Evolutionary conservation across 2,113 vertebrate species (phyloP), one percentile per base, ranked within the genome.

Genomic region (Cacatua alba): DNA sequence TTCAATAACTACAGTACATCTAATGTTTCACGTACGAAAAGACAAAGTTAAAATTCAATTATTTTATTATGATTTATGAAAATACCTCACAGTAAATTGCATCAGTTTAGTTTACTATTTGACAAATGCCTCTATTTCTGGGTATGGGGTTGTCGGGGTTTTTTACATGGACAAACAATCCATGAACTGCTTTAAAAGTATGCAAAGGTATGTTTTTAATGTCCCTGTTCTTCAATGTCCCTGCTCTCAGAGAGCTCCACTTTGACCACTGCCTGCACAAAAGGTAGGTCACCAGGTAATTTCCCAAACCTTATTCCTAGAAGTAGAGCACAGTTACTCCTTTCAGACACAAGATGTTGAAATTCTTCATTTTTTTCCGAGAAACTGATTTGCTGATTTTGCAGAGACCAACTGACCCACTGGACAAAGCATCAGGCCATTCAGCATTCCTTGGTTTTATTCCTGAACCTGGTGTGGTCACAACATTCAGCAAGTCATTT

Each of bases 391-490:
- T 39, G 13, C 57, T 68, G 52, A 53, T 88, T 93, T 95, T 3
- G 0, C 46, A 82, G 62, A 65, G 53, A 87, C 11, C 72, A 59
- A 17, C 31, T 29, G 29, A n/a, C 41, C 16, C 53, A 20, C 13
- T 69, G 57, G 44, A 46, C 67, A 82, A 79, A 93, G 65, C 35
- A 72, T 5, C 67, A 31, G 17, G 13, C 9, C 29, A 13, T 37
- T 78, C 31, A 23, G 20, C 1, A 1, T 31, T 44, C 19, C 35
- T 82, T 6, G 2, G 11, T 46, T 78, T 83, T 68, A 67, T 11
- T 67, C 28, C 41, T 29, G 9, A 57, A 25, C 9, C 8, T 7
- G 14, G 4, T 16, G 14, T 18, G 28, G 31, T 37, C 0, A 0
- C 76, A 70, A 28, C 25, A 43, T 62, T 31, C 29, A 80, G 57